These are phyloP conservation scores for Colossoma macropomum DNA, from an alignment of 2,113 vertebrate genomes.

Conservation along the genomic window DNA sequence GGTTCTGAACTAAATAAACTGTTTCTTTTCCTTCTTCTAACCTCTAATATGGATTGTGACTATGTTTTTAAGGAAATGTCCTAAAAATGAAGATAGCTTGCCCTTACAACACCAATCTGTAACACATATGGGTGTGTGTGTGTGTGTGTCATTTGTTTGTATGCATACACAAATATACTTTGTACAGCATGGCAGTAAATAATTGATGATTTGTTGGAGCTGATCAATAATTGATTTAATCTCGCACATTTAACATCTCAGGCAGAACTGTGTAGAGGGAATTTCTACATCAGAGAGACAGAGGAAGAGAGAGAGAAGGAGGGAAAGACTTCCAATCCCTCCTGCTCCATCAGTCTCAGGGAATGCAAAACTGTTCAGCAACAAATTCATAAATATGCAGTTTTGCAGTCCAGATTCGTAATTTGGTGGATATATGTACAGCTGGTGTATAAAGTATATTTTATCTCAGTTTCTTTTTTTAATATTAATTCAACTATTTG, in stretches of 20 bases:
- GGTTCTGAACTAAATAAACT: no score
- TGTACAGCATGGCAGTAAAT: slow-evolving; percentile 1
- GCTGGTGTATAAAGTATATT: background rate
- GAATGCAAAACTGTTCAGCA: background rate
- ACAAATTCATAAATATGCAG: background rate
- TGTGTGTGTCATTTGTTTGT: slow-evolving; percentile 21
- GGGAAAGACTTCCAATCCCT: background rate
- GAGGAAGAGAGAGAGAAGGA: background rate
- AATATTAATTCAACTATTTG: background rate
- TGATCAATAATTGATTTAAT: slow-evolving; percentile 64
- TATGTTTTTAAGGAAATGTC: background rate
- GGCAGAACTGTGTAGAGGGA: slow-evolving; percentile 26
- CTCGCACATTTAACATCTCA: slow-evolving; percentile 54
- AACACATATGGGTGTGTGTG: background rate
- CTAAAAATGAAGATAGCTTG: background rate
- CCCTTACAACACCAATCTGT: background rate
- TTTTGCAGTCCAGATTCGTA: background rate
- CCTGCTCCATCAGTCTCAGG: background rate
- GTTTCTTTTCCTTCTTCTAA: no score
- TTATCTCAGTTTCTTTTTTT: background rate
- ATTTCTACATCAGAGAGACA: slow-evolving; percentile 3
- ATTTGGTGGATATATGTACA: background rate
- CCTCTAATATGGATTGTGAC: background rate
- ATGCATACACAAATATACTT: slow-evolving; percentile 28
- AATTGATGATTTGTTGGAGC: slow-evolving; percentile 50